Conservation (phyloP, 1,140 invertebrate species). For the Pseudomyrmex sp. region DNA sequence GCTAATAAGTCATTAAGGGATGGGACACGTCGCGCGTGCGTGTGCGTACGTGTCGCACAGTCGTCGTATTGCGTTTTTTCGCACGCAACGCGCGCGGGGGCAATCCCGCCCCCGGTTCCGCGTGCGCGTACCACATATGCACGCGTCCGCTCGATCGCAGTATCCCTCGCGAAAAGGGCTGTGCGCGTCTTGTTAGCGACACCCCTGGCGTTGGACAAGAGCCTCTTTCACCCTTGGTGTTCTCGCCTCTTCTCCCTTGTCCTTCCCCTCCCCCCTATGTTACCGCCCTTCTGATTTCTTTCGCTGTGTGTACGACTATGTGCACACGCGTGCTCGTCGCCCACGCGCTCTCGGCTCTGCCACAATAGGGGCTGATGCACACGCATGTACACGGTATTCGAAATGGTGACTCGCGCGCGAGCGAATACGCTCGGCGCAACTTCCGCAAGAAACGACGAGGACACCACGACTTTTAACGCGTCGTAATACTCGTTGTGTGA, state of each 20-base stretch:
- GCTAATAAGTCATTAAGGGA: constrained; percentile 84
- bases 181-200: constrained; percentile 84
- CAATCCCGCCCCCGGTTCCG: neutral
- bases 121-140: constrained; percentile 52
- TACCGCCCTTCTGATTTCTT: constrained; percentile 6
- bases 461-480: constrained; percentile 52
- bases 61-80: constrained; percentile 68
- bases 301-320: constrained; percentile 25
- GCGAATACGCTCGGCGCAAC: neutral
- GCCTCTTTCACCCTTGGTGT: constrained; percentile 79
- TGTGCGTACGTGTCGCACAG: constrained; percentile 46
- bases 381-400: constrained; percentile 47
- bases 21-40: constrained; percentile 60
- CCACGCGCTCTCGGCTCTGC: constrained; percentile 12
- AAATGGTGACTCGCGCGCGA: constrained; percentile 24
- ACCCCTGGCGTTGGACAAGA: constrained; percentile 84
- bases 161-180: constrained; percentile 58
- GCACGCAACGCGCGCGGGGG: constrained; percentile 73
- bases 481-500: constrained; percentile 31
- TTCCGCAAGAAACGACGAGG: constrained; percentile 19
- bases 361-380: constrained; percentile 55
- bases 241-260: neutral
- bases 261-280: neutral
- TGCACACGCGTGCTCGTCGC: constrained; percentile 10
- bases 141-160: constrained; percentile 58